Evolutionary conservation across 64 coral and sea anemone species (phyloP), one percentile per base, ranked within the genome.

Genomic region (Acropora tenuis): DNA sequence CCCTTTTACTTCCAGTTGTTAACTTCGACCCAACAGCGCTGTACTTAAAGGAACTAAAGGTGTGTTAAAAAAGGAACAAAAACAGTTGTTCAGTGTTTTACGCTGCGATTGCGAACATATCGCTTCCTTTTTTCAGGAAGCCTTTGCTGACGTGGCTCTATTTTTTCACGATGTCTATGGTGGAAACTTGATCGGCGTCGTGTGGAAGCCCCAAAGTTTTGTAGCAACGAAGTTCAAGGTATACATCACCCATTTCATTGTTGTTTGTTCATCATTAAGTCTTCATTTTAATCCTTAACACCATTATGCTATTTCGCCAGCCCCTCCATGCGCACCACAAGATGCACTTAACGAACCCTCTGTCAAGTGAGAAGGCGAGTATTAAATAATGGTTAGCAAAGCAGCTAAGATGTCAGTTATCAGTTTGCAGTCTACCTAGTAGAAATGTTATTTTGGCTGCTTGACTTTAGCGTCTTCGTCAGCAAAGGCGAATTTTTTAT

Each of bases 131-230:
- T 90, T 86, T 0, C 87, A 98, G 90, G 90, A 98, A 50, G 74
- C 96, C n/a, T 98, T 98, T 89, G 82, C 57, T 12, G 96, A 93
- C 16, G 74, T 95, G 11, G 96, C 96, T 0, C 11, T 98, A 42
- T 98, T 98, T 59, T 98, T 98, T 68, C 74, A 88, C n/a, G 96
- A 98, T 74, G 52, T 68, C 7, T 77, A 87, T 43, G 96, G 96
- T 18, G 96, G 96, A 6, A 72, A 93, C 68, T 77, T 76, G 1
- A 77, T 98, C 49, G 96, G 89, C 18, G 93, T 98, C 79, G 60
- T 95, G n/a, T 98, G 93, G 96, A 98, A 91, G 68, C 93, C 93
- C 18, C 71, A 90, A 8, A 92, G 75, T n/a, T 95, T 95, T 43
- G 77, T 74, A 6, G 86, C 93, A 17, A 82, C 66, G 55, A 77